Base-by-base conservation (phyloP, 2,113 vertebrate genomes). In the Stomatorhinus ivindoensis region DNA sequence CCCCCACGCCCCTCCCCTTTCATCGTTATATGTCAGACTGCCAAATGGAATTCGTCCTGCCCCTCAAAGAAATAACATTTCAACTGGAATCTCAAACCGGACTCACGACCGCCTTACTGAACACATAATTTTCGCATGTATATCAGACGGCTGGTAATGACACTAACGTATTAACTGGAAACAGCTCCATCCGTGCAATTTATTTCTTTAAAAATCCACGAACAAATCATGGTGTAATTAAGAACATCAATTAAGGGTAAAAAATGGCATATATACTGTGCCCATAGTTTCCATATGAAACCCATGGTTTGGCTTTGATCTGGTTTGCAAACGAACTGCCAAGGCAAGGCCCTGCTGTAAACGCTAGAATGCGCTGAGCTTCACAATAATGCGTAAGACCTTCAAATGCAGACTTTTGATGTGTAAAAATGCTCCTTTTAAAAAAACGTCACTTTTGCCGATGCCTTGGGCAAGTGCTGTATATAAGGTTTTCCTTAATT, bases 151-250 rank as follows among this genome's bases (percentile, higher is more conserved):
- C 19, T 17, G 21, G 44, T 55, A 61, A 83, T 88, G 42, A 83
- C 2, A 76, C 50, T 9, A 83, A 58, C 19, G 4, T 76, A 83
- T 90, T 90, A 84, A 90, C 51, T 65, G 50, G 42, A 90, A 88
- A 84, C 87, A 88, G 89, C 87, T 31, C 58, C 44, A 24, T 82
- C 17, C n/a, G 1, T 31, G 35, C 11, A 83, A 39, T 73, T 76
- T 47, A 15, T 50, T 27, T 46, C 61, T 84, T 27, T 87, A 47
- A 47, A 90, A 73, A 76, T 87, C 27, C 65, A 80, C 47, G 21
- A n/a, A 42, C 15, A 51, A 58, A 87, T 65, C 55, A 89, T 44
- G 27, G 3, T 44, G 42, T 87, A 87, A 76, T 89, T 50, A 73
- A 46, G 51, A 17, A 24, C 61, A 17, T 85, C 87, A 87, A 44